Evolutionary conservation across 2,888 invertebrate genomes (phyloP), one percentile per base, ranked within the genome.

Genomic region (Zelleria hepariella): DNA sequence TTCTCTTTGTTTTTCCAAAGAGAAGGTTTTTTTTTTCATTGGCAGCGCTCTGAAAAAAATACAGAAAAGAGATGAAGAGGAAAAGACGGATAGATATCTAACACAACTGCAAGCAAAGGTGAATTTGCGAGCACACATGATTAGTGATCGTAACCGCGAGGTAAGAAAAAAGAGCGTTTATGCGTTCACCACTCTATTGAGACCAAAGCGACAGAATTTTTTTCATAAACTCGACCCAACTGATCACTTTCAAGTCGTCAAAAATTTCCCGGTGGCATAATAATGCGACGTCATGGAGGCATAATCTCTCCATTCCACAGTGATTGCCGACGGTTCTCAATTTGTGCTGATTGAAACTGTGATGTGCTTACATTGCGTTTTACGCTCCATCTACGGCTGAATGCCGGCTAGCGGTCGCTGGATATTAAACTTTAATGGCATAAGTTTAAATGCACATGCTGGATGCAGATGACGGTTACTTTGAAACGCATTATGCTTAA

Each of bases 341-440:
- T 84, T 79, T 78, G 71, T 65, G 70, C 78, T 83, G 84, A 86
- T 86, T 85, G 85, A 83, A 82, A 78, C 75, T 77, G 71, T 68
- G 68, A 75, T 67, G 68, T 79, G 83, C 82, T 79, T 72, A 72
- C 73, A 62, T 67, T 67, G 82, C 81, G 68, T 69, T 80, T 78
- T 26, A 20, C 47, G 48, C 24, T 24, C 48, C 24, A 57, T 57
- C 42, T 47, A 32, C 42, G 21, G 18, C 10, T 49, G 49, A 49
- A 21, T 20, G 49, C 49, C 10, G 7, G 6, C 8, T 32, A n/a
- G 49, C 49, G 49, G 20, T 18, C 49, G 20, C 20, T 21, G 49
- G 49, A 49, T 49, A 49, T 49, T 49, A 49, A 49, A 49, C 18
- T 49, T 49, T 49, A 20, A 49, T n/a, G 15, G 32, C 32, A 42